Percentiles rank a stretch among this genome's conserved stretches.
phyloP scores from a whole-genome alignment of 2,888 invertebrate genomes.

The Tupiocoris notatus region DNA sequence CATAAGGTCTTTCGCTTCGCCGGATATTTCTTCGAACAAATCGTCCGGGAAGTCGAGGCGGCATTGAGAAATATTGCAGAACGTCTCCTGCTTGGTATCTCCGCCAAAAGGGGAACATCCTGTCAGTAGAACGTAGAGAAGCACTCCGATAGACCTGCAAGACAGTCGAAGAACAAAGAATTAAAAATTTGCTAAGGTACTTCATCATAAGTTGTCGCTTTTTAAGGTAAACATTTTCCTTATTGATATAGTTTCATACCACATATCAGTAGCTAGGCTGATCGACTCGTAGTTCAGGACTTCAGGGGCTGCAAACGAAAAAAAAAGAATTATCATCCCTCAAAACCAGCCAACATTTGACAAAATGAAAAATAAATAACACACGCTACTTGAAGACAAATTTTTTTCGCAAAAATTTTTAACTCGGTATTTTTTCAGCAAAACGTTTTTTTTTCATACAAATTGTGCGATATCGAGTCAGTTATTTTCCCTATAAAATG shows the following conservation, averaged over 20 bases:
- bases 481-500: too few relatives aligned
- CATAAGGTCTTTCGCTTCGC: slow-evolving; percentile 87
- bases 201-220: too few relatives aligned
- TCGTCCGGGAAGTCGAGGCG: slow-evolving; percentile 90
- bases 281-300: slow-evolving; percentile 94
- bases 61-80: slow-evolving; percentile 93
- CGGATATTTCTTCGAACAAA: slow-evolving; percentile 84
- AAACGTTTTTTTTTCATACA: too few relatives aligned
- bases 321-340: slow-evolving; percentile 19
- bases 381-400: too few relatives aligned
- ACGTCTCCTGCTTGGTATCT: slow-evolving; percentile 94
- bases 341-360: background rate
- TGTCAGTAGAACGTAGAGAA: slow-evolving; percentile 89
- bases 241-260: slow-evolving; percentile 57
- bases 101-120: slow-evolving; percentile 96
- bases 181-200: too few relatives aligned
- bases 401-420: too few relatives aligned
- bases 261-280: slow-evolving; percentile 90
- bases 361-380: background rate
- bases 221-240: too few relatives aligned
- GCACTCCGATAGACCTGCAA: slow-evolving; percentile 76
- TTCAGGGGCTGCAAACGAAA: slow-evolving; percentile 72
- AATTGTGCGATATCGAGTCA: too few relatives aligned
- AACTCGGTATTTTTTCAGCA: too few relatives aligned
- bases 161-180: too few relatives aligned